Base-by-base conservation (phyloP, 2,797 vertebrate species). In the Rhyacichthys aspro region DNA sequence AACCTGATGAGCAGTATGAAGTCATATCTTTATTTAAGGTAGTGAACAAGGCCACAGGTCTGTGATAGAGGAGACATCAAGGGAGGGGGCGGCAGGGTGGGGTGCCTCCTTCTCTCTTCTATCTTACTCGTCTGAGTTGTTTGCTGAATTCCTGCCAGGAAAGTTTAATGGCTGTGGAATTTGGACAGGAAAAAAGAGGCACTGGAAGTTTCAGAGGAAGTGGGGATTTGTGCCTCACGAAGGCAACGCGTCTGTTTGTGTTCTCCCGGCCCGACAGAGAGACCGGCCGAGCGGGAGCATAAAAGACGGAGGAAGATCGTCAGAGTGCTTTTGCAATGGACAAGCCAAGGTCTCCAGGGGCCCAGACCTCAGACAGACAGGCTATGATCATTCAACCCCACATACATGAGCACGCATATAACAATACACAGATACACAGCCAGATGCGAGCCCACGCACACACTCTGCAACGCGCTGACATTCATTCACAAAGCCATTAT, bases 101-200 rank as follows among this genome's bases (percentile, higher is more conserved):
- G 55, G 58, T 48, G 18, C 8, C 14, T 59, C 41, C 15, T n/a
- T 64, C 53, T 55, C 67, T 73, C 59, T 67, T 59, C 72, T 76
- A 73, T 66, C 77, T 79, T 79, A 82, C 79, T 82, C 78, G 80
- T 92, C 80, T 84, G 81, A 81, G 82, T 89, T 91, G 88, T 90
- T 93, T 92, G 93, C 89, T 93, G 91, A 91, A 88, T 79, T 62
- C 63, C 76, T 89, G 95, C 95, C 95, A 96, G 95, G 94, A 96
- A 96, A 95, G 93, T 94, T 93, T 96, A 94, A 96, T 94, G 93
- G 93, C 94, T 95, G 91, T 96, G 95, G 95, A 97, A 95, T 97
- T 94, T 91, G 91, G 92, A 95, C 92, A 93, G 94, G 93, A 94
- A 94, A 91, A 91, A 91, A 92, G 92, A 90, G 78, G 85, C 78